Evolutionary conservation across 2,797 vertebrate species (phyloP).

Genomic region (Falco cherrug): DNA sequence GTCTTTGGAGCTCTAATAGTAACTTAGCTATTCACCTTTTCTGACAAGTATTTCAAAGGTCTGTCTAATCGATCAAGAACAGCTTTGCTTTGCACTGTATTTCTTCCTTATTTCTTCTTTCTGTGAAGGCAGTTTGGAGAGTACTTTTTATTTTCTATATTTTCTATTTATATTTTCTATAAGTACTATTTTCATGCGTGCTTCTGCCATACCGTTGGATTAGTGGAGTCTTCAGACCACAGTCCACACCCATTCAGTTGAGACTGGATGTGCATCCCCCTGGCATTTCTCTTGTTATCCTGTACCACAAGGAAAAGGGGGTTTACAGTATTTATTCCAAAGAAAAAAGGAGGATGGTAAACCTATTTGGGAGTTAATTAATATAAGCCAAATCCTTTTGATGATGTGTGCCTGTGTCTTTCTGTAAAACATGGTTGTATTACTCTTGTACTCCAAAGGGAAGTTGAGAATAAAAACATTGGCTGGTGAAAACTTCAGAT

Average conservation of each 20-base stretch:
- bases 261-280: not conserved
- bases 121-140: not conserved
- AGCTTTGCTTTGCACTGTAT: not conserved
- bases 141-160: not conserved
- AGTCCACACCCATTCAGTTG: not conserved
- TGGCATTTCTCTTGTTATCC: not conserved
- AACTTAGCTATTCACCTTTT: not conserved
- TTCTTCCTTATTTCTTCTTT: not conserved
- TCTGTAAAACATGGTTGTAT: not conserved
- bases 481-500: not conserved
- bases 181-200: not conserved
- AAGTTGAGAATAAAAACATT: not conserved
- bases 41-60: not conserved
- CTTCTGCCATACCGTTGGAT: not conserved
- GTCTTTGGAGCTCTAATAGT: not conserved
- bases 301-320: not conserved
- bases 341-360: not conserved
- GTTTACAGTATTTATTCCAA: not conserved
- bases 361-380: not conserved
- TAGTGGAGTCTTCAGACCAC: not conserved
- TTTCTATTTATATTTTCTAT: no score
- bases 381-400: not conserved
- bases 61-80: not conserved
- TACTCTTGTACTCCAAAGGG: not conserved
- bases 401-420: not conserved